Conservation (phyloP, 2,888 invertebrate genomes). For the Platerodrilus igneus region DNA sequence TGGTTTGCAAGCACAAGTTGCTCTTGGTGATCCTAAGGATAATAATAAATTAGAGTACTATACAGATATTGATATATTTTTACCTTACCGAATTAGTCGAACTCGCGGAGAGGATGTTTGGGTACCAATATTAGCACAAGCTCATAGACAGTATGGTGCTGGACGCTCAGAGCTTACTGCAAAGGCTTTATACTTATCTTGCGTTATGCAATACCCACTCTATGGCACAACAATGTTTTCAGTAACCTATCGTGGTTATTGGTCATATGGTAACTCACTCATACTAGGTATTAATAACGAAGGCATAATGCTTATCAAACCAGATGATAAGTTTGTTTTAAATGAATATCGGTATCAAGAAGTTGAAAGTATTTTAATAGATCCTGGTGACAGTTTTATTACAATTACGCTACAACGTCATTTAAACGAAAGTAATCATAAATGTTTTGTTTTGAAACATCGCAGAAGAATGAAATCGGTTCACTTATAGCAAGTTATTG, state of each 20-base stretch:
- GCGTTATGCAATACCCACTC: constrained; percentile 94
- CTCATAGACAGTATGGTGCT: constrained; percentile 87
- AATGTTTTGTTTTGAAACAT: constrained; percentile 92
- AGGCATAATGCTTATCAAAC: constrained; percentile 85
- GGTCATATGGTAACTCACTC: constrained; percentile 76
- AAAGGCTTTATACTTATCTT: constrained; percentile 88
- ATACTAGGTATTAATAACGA: constrained; percentile 86
- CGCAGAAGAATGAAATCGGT: constrained; percentile 87
- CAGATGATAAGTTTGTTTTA: constrained; percentile 86
- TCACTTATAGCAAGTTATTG: constrained; percentile 89
- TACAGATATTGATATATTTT: constrained; percentile 83
- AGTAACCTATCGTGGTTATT: constrained; percentile 89
- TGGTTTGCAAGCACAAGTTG: constrained; percentile 90
- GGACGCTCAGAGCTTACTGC: constrained; percentile 87
- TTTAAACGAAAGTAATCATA: constrained; percentile 62
- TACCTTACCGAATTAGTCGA: constrained; percentile 77
- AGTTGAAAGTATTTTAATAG: constrained; percentile 85
- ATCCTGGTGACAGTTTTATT: constrained; percentile 88
- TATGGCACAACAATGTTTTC: constrained; percentile 54
- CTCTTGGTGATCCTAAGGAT: constrained; percentile 79
- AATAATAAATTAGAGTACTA: constrained; percentile 80
- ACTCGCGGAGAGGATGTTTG: constrained; percentile 78
- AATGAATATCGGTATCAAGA: constrained; percentile 88
- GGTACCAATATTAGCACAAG: constrained; percentile 83
- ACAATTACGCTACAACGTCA: constrained; percentile 79